Base-by-base conservation (phyloP, 2,888 invertebrate species). In the Caenorhabditis zanzibari region DNA sequence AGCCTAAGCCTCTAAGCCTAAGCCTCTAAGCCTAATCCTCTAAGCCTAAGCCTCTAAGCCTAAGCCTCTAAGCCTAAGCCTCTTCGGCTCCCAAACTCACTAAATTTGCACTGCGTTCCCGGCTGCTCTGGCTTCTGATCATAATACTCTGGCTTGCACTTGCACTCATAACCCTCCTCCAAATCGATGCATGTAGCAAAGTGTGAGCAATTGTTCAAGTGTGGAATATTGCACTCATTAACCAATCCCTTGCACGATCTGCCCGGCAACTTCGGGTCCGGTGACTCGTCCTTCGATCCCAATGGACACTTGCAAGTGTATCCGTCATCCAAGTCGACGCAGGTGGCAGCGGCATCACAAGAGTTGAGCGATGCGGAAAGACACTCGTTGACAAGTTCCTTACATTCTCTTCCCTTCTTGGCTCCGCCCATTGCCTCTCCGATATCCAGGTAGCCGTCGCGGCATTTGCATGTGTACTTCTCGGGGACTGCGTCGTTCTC, bases 401-500 rank as follows among this genome's bases (percentile, higher is more conserved):
- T 80, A 77, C 90, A 90, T 64, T 85, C 82, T 49, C 41, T 22
- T 63, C 66, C 71, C 24, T 35, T 69, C 44, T 85, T 86, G n/a
- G 32, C 69, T 6, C 85, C 84, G 47, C 41, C 54, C 49, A 49
- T 35, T 6, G 52, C 61, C 1, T 14, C 26, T 52, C 85, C 87
- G 74, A 87, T 79, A 93, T 96, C 96, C 0, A 95, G 94, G 92
- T 94, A 95, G 2, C 95, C 96, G 93, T 96, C 96, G 69, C 95
- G 94, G 91, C 97, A 97, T 89, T 96, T 95, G 93, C 97, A 97
- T 2, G 88, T 88, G 85, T 89, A 90, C 44, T 88, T 88, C 77
- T 88, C 88, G 12, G 87, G 77, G 0, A 84, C 86, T 12, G 74
- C 72, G 32, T 88, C 86, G 35, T 71, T 84, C 74, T 89, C 89